Evolutionary conservation across 2,797 vertebrate genomes (phyloP), one percentile per base, ranked within the genome.

Genomic region (Eupleurogrammus muticus): DNA sequence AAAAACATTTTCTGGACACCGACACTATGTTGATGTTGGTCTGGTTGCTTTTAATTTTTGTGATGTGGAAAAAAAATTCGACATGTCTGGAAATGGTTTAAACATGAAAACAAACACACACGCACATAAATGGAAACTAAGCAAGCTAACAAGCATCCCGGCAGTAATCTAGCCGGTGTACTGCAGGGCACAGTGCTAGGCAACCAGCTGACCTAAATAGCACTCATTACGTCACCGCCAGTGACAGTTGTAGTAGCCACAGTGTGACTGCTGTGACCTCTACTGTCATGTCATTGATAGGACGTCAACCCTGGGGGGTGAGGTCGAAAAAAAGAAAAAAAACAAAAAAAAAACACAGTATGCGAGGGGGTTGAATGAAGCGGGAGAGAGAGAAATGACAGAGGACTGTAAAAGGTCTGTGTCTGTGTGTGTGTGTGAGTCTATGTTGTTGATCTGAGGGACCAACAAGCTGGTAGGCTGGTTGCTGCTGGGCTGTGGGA

Each of bases 151-250:
- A 73, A 85, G 71, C 80, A 82, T 79, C 80, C 60, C 69, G 67
- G 66, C 48, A 51, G 80, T 82, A 88, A 88, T 86, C 78, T 84
- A 85, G 79, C 74, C 77, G 88, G 88, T 87, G 87, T 82, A 83
- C 86, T 82, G 68, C 81, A 80, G 82, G 89, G 81, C 77, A 80
- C 85, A 90, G 83, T 88, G 89, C 90, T 93, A 92, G 84, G 89
- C 90, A 91, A 92, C 91, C 88, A 83, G 85, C 82, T 93, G 92
- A 93, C 92, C 92, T 92, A 93, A 91, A 93, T 92, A 92, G 83
- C 88, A 84, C 17, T 72, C 66, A 67, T 91, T 92, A 88, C 81
- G 79, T 92, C 92, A 92, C 75, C 54, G 51, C 61, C 58, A 87
- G 83, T 79, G 86, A 82, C 87, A 86, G 83, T 89, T 73, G 89